phyloP scores from a whole-genome alignment of 2,113 vertebrate genomes.

The Pangasianodon hypophthalmus region DNA sequence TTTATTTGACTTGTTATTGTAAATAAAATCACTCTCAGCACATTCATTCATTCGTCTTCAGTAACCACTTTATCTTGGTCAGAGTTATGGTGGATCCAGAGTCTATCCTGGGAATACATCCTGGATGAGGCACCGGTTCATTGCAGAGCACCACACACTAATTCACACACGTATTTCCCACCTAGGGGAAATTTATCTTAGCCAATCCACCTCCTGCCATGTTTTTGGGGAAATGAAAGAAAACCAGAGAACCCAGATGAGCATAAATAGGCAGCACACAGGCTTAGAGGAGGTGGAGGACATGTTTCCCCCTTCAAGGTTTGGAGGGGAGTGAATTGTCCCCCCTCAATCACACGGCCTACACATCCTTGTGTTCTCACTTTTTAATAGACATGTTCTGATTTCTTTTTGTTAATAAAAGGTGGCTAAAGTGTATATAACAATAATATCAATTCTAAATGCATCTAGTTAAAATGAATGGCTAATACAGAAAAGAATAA shows the following conservation, averaged over 20 bases:
- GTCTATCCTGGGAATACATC: neutral
- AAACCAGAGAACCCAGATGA: neutral
- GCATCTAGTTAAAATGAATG: neutral
- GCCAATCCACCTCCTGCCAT: neutral
- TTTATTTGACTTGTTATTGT: neutral
- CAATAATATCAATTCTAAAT: neutral
- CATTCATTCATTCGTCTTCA: neutral
- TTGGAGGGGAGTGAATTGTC: neutral
- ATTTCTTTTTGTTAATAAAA: neutral
- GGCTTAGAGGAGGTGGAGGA: neutral
- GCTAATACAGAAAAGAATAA: neutral
- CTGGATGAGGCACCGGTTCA: neutral
- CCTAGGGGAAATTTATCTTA: neutral
- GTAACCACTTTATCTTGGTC: neutral
- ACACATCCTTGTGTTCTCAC: neutral
- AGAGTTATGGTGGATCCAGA: neutral
- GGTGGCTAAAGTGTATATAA: neutral
- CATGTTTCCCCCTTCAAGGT: neutral
- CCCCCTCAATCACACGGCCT: neutral
- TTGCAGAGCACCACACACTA: neutral
- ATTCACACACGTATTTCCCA: neutral
- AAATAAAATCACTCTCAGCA: neutral
- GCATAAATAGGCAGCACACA: neutral
- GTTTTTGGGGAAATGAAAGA: neutral
- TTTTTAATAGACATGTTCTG: neutral